phyloP scores from a whole-genome alignment of 2,888 invertebrate species.

The Candidula unifasciata region DNA sequence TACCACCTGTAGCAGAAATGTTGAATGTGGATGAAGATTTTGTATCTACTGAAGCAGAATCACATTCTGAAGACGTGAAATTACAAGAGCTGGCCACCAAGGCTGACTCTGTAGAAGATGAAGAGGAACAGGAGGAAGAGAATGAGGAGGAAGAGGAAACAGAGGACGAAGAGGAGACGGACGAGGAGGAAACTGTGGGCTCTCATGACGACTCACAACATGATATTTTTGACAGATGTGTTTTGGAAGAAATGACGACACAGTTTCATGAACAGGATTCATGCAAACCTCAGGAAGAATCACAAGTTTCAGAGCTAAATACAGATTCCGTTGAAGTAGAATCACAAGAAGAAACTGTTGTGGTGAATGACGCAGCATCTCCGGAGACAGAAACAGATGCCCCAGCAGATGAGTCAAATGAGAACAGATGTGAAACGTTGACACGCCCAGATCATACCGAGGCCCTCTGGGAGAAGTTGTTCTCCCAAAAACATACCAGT shows the following conservation, averaged over 20 bases:
- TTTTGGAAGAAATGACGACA: not conserved
- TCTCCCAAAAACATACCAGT: no score
- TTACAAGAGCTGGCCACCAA: not conserved
- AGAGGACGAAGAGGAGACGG: not conserved
- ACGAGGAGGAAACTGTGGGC: not conserved
- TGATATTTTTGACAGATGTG: not conserved
- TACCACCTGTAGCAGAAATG: no score
- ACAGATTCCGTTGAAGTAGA: not conserved
- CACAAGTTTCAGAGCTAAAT: not conserved
- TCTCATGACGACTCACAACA: no score
- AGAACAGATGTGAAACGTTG: no score
- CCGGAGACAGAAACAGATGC: not conserved
- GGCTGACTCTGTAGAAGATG: not conserved
- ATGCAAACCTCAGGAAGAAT: no score
- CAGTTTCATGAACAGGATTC: not conserved
- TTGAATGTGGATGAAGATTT: no score
- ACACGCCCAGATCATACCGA: no score
- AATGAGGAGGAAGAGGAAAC: not conserved
- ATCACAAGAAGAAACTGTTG: not conserved
- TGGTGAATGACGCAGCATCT: not conserved
- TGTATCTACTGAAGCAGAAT: no score
- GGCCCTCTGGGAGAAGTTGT: no score
- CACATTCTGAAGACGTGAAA: not conserved
- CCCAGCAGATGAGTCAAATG: no score
- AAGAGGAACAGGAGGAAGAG: not conserved